Base-by-base conservation (phyloP, 2,113 vertebrate genomes). In the Eurypyga helias region DNA sequence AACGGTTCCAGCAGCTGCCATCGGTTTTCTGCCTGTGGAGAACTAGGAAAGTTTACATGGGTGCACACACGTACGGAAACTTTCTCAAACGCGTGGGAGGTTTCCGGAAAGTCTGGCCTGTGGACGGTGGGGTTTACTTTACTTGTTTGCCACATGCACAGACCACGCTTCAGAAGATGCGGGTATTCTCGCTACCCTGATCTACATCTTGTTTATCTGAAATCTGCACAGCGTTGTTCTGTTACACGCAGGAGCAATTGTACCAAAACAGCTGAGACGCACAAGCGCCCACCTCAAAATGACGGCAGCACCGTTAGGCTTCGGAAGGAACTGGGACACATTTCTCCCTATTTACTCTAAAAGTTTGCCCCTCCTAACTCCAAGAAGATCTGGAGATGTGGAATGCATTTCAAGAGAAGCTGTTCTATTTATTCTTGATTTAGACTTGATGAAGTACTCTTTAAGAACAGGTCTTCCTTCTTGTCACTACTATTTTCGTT, bases 401-500 rank as follows among this genome's bases (percentile, higher is more conserved):
- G 45, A 89, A 96, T 72, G 54, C 18, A 85, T 94, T 95, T 91
- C 82, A 97, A 85, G 66, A 90, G 46, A 92, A 87, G 26, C 10
- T 83, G 86, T 90, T 75, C 60, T 66, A 70, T 76, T 93, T 90
- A 43, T 65, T 91, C 66, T 75, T 89, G 36, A 90, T 88, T 93
- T 86, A 92, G 86, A 81, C 65, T 81, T 90, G 76, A 83, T 87
- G 72, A 96, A 97, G 90, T 92, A 51, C 83, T 85, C 87, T 91
- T 89, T 89, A 89, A 83, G 54, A 94, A 71, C 57, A 87, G 81
- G 83, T 82, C 84, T 97, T 91, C 87, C 58, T 90, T 96, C 81
- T 96, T 87, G 73, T 87, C 65, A 64, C 92, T 88, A 90, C 89
- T 95, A 82, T 91, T 97, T 93, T 83, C 85, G 87, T 51, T 93